These are phyloP conservation scores for Epinephelus moara DNA, from an alignment of 2,113 vertebrate species.

Conservation along the genomic window DNA sequence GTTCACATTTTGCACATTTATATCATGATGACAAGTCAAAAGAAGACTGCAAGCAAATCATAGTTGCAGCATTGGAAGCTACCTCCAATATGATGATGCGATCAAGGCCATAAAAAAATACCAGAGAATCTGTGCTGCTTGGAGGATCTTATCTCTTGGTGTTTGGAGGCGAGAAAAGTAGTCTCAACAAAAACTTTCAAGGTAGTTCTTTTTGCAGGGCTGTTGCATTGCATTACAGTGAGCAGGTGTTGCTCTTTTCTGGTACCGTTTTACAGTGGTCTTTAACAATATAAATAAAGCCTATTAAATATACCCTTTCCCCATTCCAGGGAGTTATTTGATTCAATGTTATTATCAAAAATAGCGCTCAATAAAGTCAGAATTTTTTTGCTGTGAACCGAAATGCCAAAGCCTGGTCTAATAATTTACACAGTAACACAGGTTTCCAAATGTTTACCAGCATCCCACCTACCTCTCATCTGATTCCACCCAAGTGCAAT, in stretches of 20 bases:
- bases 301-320: not conserved
- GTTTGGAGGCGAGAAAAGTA: slow-evolving; percentile 18
- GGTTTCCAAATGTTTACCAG: slow-evolving; percentile 27
- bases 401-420: slow-evolving; percentile 15
- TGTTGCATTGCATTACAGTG: not conserved
- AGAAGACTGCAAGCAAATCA: slow-evolving; percentile 4
- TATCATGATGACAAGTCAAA: not conserved
- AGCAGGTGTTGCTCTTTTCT: not conserved
- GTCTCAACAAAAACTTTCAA: slow-evolving; percentile 34
- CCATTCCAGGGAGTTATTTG: not conserved
- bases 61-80: not conserved
- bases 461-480: slow-evolving; percentile 19
- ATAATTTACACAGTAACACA: slow-evolving; percentile 6
- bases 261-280: not conserved
- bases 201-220: not conserved
- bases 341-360: not conserved
- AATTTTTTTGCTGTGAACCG: not conserved
- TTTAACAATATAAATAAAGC: not conserved
- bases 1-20: not conserved
- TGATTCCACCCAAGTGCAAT: slow-evolving; percentile 37
- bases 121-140: slow-evolving; percentile 24
- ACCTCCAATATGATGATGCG: not conserved
- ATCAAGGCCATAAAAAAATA: slow-evolving; percentile 15
- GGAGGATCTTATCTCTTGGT: slow-evolving; percentile 9
- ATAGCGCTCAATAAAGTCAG: not conserved